Evolutionary conservation across 2,888 invertebrate species (phyloP), one percentile per base, ranked within the genome.

Genomic region (Cosmopolites sordidus): DNA sequence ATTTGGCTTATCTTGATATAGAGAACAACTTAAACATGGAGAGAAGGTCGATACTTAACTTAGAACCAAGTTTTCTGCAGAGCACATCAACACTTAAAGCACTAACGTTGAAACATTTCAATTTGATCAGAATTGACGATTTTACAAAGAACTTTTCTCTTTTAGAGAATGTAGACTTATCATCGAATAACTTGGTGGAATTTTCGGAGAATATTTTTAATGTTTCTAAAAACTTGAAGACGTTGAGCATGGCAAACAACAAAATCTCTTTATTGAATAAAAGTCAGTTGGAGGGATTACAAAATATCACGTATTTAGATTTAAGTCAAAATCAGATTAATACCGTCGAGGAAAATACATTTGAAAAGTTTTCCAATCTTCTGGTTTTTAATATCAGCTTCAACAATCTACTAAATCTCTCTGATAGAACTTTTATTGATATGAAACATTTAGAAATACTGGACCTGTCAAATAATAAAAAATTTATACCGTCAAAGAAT

Each of bases 281-380:
- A 16, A 3, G 6, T n/a, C 12, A 12, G 1, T 44, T 54, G 5
- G 12, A 29, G 14, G 30, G 30, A 11, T 12, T 29, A 14, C 8
- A 9, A 16, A 42, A 52, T 16, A 11, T 56, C 6, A 49, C 27
- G 1, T 15, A 41, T 12, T 40, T 56, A 12, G 56, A 56, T 38
- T 46, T 56, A 29, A 52, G 52, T 41, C 6, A 14, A 5, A 56
- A 56, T 33, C 16, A 16, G 17, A 48, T 56, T 16, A 16, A 14
- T n/a, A 9, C 17, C 11, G 12, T 51, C 12, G 27, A 14, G 11
- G 47, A 39, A 15, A 43, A 11, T 4, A 30, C 22, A 9, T 52
- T 56, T 29, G 6, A 5, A 9, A 22, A 27, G 1, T 12, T 48
- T 8, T 11, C 11, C 6, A 45, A 48, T 11, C 5, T 55, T n/a